Evolutionary conservation across 2,113 vertebrate species (phyloP), one percentile per base, ranked within the genome.

Genomic region (Illadopsis cleaveri): DNA sequence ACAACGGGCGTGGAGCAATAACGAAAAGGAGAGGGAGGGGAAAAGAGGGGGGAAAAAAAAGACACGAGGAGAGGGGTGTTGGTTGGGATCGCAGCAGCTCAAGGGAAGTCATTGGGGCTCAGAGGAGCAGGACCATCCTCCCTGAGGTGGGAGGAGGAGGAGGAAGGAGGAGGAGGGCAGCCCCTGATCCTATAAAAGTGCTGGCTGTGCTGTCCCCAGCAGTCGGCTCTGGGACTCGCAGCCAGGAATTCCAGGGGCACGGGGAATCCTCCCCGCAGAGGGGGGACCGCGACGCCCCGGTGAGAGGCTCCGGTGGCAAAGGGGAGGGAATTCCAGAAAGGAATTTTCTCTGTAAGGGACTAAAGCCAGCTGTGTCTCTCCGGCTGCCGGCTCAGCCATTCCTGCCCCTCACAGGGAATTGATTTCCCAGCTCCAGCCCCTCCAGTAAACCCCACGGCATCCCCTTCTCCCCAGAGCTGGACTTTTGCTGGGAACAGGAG

Each of bases 31-130:
- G 16, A 30, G 14, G 27, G 28, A 38, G 22, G 6, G 9, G 12
- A 9, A 37, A 66, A 8, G 9, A 1, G 3, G 7, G 4, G 6
- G 10, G 1, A 1, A 2, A 31, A 10, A 23, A 2, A 42, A 62
- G 13, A 4, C 44, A 35, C 6, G 37, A 60, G 75, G 31, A 50
- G 93, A 37, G 77, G 62, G 66, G 38, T 50, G 90, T 82, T 53
- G 21, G 76, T 33, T 31, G 69, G 69, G 69, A 66, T 65, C 3
- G 42, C 42, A 27, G 81, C 68, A 21, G 72, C 23, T 47, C 38
- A 14, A 3, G 82, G 90, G 44, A 11, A 24, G 25, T 72, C 92
- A 88, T 4, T 76, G 89, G 95, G 87, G 91, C 95, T 83, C 56
- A 2, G 85, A 47, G 50, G 45, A 42, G 35, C 11, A 2, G 68